Base-by-base conservation (phyloP, 2,113 vertebrate genomes). In the Kryptolebias marmoratus region DNA sequence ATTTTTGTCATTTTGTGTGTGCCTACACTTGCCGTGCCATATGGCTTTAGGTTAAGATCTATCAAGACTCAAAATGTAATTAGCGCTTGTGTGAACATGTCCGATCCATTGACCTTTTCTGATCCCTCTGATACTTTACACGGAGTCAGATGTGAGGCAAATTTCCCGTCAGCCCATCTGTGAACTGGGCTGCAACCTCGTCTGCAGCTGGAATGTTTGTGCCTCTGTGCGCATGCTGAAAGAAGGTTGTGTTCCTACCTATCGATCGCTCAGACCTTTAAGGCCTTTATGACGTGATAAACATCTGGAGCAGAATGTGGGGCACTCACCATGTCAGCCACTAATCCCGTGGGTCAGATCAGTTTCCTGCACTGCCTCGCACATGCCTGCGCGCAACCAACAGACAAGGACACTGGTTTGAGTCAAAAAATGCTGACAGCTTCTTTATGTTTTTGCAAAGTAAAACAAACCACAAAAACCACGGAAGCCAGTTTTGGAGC, bases 231-330 rank as follows among this genome's bases (percentile, higher is more conserved):
- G 53, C 64, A 80, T 79, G 58, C 71, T 78, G 77, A 88, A 75
- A 83, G 71, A 71, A 72, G 75, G 36, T 77, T 85, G 77, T 89
- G 82, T 84, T 84, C 58, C 47, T 81, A 75, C 77, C 73, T 82
- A 73, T 71, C 82, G 77, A 75, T 71, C 49, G 64, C 76, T 39
- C 58, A 60, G 52, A 66, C 57, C 63, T 75, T 47, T 16, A 63
- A 57, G 70, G 81, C 69, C 72, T 87, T 85, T 84, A 86, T 88
- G 83, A 88, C 32, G 67, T 81, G 87, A 90, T 84, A 88, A 91
- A 92, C 89, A 91, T 91, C 85, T 90, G 89, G 81, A 90, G 82
- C 83, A 83, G 82, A 74, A 86, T 64, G 54, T 83, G 64, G 81
- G 71, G 80, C 79, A 78, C 83, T 88, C 66, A 83, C 64, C 80